A percentile compares a stretch with the other conserved stretches of the same genome.
Conservation (phyloP, 2,113 vertebrate genomes). For the Xiphias gladius region DNA sequence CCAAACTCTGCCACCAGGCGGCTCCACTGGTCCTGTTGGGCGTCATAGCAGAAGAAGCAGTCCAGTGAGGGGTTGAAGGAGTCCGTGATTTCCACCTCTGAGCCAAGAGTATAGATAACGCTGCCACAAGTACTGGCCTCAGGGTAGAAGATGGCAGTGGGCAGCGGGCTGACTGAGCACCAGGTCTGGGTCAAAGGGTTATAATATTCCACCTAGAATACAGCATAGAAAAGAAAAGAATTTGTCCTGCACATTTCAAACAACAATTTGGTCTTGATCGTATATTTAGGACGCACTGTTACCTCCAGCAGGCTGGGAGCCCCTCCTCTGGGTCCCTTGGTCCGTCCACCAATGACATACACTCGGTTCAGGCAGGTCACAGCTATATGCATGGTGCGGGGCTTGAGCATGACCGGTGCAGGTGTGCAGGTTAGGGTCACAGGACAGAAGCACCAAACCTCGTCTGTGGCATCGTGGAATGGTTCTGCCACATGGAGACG, state of each 20-base stretch:
- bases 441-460: slow-evolving; percentile 96
- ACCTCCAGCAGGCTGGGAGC: slow-evolving; percentile 89
- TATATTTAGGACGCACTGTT: background rate
- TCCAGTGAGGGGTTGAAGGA: slow-evolving; percentile 97
- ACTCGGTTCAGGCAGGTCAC: slow-evolving; percentile 89
- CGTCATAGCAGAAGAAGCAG: slow-evolving; percentile 94
- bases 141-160: slow-evolving; percentile 94
- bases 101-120: slow-evolving; percentile 94
- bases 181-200: slow-evolving; percentile 90
- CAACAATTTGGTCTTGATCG: background rate
- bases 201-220: slow-evolving; percentile 89
- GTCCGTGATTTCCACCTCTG: slow-evolving; percentile 94
- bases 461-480: slow-evolving; percentile 92
- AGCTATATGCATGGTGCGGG: slow-evolving; percentile 95
- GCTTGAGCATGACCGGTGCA: slow-evolving; percentile 90
- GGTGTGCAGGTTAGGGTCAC: slow-evolving; percentile 86
- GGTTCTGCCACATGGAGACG: slow-evolving; percentile 93
- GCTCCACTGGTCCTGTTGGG: slow-evolving; percentile 93
- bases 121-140: slow-evolving; percentile 92
- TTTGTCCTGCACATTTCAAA: background rate
- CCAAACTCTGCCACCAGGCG: slow-evolving; percentile 96
- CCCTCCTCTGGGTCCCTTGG: slow-evolving; percentile 86
- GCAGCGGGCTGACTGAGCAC: slow-evolving; percentile 90
- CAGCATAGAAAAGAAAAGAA: background rate
- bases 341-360: slow-evolving; percentile 95